Evolutionary conservation across 2,888 invertebrate species (phyloP), one percentile per base, ranked within the genome.

Genomic region (Caenorhabditis virilis): DNA sequence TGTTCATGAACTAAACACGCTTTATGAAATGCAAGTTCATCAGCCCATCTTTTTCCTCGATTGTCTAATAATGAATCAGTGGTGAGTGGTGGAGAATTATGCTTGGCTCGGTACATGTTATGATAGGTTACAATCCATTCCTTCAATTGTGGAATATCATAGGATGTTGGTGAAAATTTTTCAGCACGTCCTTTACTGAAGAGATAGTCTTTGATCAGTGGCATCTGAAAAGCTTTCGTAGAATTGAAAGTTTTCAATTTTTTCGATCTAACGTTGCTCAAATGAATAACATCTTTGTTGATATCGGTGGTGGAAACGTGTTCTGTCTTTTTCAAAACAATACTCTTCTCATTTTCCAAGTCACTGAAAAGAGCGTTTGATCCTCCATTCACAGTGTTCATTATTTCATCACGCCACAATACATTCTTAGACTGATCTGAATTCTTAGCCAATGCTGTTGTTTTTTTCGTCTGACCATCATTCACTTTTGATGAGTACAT

Each of bases 21-120:
- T 43, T 51, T 48, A 23, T 62, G 59, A 43, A 62, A 48, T 42
- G 75, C 76, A 55, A 79, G 61, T 33, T 69, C 64, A 36, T 77
- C 72, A n/a, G 79, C 77, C 74, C 76, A 79, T 46, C 65, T 30
- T 46, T 78, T 75, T 22, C 78, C 78, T 46, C 67, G 65, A 16
- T 35, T 55, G 36, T 79, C 74, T 23, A 78, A 45, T 45, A 46
- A 57, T 4, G 46, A 41, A 58, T 76, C 76, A 22, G 48, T 43
- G 11, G 53, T 51, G 2, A 79, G 58, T 11, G 66, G 61, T 15
- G 65, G 59, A 16, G 72, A 69, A 35, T 63, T 69, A 48, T 79
- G 79, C 23, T 61, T 59, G 1, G 65, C 57, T 20, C 79, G 74
- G 52, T 74, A 75, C n/a, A 74, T 61, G 46, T 79, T 79, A 59